Percentiles rank a stretch among this genome's conserved stretches.
These are phyloP conservation scores for Synanthedon myopaeformis DNA, from an alignment of 2,888 invertebrate genomes.

Conservation along the genomic window DNA sequence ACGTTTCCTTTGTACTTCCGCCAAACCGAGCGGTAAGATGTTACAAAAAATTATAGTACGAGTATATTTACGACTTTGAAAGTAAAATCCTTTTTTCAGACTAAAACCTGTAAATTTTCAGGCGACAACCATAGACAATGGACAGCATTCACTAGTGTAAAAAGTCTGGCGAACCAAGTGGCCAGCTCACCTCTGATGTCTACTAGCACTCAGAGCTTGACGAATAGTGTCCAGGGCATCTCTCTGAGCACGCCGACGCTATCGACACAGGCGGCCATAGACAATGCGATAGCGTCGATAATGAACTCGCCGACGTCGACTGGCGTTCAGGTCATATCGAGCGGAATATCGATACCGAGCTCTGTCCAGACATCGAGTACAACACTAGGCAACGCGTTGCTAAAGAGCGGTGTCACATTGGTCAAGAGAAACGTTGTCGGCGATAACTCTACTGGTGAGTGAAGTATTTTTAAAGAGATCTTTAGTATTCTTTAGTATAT, in stretches of 20 bases:
- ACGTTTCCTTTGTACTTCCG: too few relatives aligned
- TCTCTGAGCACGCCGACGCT: constrained; percentile 42
- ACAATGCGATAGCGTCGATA: constrained; percentile 56
- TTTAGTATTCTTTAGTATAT: too few relatives aligned
- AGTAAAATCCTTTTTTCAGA: too few relatives aligned
- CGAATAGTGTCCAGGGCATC: constrained; percentile 58
- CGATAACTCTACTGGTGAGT: constrained; percentile 45
- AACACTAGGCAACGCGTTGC: constrained; percentile 31
- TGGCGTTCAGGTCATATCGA: constrained; percentile 52
- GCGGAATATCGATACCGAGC: constrained; percentile 35
- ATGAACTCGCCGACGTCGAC: constrained; percentile 48
- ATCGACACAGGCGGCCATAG: constrained; percentile 43
- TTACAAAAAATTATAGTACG: too few relatives aligned
- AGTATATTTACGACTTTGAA: too few relatives aligned
- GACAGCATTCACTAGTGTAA: constrained; percentile 41
- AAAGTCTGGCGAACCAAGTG: constrained; percentile 24
- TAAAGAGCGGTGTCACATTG: constrained; percentile 52
- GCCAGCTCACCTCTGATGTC: constrained; percentile 35
- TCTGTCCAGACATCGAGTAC: constrained; percentile 19
- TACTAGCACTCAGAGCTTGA: constrained; percentile 38
- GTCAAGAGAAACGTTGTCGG: constrained; percentile 48
- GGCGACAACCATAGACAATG: constrained; percentile 55
- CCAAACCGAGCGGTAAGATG: too few relatives aligned
- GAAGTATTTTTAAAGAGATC: too few relatives aligned
- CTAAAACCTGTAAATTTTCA: constrained; percentile 10